phyloP scores from a whole-genome alignment of 2,888 invertebrate genomes.

The Norana najaformis region DNA sequence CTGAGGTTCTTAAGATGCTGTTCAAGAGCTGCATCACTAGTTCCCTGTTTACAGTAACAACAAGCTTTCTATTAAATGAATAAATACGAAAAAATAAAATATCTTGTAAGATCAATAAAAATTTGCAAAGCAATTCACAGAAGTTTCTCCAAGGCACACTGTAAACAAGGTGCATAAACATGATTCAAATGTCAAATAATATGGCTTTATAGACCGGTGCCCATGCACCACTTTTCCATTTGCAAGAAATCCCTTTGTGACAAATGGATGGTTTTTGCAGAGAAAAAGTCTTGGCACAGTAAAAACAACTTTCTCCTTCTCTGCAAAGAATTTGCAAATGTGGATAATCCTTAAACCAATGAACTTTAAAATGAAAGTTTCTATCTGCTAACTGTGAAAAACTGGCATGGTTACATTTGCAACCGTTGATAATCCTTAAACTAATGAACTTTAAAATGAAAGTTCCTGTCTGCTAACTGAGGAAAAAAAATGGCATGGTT shows the following conservation, averaged over 20 bases:
- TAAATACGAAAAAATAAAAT: neutral
- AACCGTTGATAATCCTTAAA: neutral
- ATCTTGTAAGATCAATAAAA: neutral
- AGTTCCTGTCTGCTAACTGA: too few species aligned
- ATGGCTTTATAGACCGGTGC: neutral
- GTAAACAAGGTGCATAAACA: neutral
- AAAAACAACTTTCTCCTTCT: neutral
- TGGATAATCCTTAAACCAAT: neutral
- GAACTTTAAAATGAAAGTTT: neutral
- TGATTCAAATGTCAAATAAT: neutral
- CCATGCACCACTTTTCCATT: neutral
- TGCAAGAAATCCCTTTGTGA: neutral
- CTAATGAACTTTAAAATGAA: neutral
- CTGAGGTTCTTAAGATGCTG: neutral
- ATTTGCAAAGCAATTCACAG: neutral
- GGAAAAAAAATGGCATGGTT: too few species aligned
- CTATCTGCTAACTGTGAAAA: too few species aligned
- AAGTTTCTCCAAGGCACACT: too few species aligned
- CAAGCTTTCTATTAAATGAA: neutral
- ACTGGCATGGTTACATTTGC: too few species aligned
- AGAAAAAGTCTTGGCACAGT: neutral
- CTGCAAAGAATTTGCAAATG: neutral
- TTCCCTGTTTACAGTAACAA: neutral
- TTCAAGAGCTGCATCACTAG: constrained; percentile 14
- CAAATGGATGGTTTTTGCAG: neutral